Conservation (phyloP, 2,888 invertebrate species). For the Hermodice carunculata region DNA sequence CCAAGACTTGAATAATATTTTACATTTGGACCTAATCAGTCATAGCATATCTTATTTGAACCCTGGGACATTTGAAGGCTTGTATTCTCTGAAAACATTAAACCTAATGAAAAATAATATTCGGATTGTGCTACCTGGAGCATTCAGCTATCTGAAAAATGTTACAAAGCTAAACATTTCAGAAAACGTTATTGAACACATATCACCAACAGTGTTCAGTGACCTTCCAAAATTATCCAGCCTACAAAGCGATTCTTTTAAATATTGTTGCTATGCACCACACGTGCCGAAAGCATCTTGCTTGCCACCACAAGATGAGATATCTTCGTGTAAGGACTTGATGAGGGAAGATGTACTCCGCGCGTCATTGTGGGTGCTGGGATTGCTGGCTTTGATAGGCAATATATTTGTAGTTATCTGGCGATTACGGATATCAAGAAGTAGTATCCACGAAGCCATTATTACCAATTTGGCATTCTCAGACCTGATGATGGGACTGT, state of each 20-base stretch:
- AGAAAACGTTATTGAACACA: too few relatives aligned
- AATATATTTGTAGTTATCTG: slow-evolving; percentile 39
- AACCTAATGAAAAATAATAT: neutral
- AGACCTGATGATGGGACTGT: slow-evolving; percentile 48
- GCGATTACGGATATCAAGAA: slow-evolving; percentile 11
- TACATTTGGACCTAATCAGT: neutral
- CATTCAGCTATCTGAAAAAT: too few relatives aligned
- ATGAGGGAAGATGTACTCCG: slow-evolving; percentile 38
- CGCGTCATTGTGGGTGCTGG: slow-evolving; percentile 42
- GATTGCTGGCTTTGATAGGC: slow-evolving; percentile 38
- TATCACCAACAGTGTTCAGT: neutral
- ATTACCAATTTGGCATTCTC: slow-evolving; percentile 39
- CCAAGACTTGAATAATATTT: neutral
- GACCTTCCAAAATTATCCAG: slow-evolving; percentile 3
- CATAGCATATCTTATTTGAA: neutral
- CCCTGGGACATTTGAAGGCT: neutral
- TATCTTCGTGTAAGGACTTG: slow-evolving; percentile 47
- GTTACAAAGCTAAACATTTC: too few relatives aligned
- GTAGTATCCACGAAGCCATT: neutral
- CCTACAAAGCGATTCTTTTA: slow-evolving; percentile 13
- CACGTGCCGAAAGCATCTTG: slow-evolving; percentile 39
- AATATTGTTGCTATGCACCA: slow-evolving; percentile 23
- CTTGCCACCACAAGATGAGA: slow-evolving; percentile 44
- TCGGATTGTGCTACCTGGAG: too few relatives aligned
- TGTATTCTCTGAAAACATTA: neutral